phyloP scores from a whole-genome alignment of 2,113 vertebrate species.

The Siphamia tubifer region DNA sequence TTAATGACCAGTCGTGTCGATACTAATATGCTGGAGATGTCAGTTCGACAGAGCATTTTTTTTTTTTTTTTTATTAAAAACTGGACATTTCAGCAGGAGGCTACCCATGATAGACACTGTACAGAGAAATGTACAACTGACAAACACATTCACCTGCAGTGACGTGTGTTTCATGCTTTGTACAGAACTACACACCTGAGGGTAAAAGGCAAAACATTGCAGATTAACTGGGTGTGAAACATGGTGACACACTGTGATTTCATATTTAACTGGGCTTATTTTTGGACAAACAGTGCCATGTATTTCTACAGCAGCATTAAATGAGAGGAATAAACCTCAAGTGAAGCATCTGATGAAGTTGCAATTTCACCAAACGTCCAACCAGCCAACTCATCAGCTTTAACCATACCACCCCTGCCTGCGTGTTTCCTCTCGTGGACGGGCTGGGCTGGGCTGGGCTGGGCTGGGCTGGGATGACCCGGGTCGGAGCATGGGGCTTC shows the following conservation, averaged over 20 bases:
- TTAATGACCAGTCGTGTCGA: neutral
- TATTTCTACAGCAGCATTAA: neutral
- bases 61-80: neutral
- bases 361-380: neutral
- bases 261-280: neutral
- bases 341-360: neutral
- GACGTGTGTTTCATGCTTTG: constrained; percentile 1
- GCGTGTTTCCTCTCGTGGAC: neutral
- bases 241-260: neutral
- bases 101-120: constrained; percentile 74
- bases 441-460: too few species aligned
- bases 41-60: neutral
- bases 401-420: neutral
- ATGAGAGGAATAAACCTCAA: neutral
- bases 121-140: constrained; percentile 65
- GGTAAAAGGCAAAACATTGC: neutral
- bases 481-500: constrained; percentile 15
- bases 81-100: neutral
- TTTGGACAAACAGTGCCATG: neutral
- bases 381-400: neutral
- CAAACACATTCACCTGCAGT: neutral
- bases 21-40: neutral
- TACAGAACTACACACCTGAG: constrained; percentile 8
- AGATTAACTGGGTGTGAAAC: neutral
- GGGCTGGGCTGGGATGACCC: neutral